Evolutionary conservation across 2,113 vertebrate genomes (phyloP).

Genomic region (Notechis scutatus): DNA sequence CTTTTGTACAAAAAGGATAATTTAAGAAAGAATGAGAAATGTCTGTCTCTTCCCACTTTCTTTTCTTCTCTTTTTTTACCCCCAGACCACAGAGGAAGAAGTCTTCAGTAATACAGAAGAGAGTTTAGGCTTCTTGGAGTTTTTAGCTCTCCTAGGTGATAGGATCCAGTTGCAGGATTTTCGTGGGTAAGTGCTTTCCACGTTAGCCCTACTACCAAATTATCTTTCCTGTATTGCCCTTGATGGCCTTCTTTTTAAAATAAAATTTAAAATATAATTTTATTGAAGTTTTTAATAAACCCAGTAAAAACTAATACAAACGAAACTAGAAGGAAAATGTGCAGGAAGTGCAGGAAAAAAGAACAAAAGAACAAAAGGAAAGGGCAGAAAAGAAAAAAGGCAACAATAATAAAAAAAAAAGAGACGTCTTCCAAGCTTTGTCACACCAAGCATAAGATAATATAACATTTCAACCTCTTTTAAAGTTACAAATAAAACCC

Average conservation of each 20-base stretch:
- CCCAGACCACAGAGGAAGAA: conserved; percentile 83
- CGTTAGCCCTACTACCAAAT: background rate
- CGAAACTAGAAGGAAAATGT: background rate
- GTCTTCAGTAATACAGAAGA: conserved; percentile 86
- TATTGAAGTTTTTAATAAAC: background rate
- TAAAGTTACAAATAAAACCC: background rate
- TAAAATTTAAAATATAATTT: background rate
- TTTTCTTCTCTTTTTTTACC: conserved; percentile 13
- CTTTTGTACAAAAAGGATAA: background rate
- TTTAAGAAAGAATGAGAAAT: background rate
- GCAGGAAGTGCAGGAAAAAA: background rate
- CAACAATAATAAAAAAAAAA: background rate
- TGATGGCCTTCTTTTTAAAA: background rate
- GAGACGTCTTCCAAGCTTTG: background rate
- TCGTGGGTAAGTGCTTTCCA: conserved; percentile 69
- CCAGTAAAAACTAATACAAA: background rate
- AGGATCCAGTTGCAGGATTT: conserved; percentile 82
- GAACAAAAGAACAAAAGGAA: background rate
- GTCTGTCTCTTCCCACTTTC: background rate
- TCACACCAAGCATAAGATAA: background rate
- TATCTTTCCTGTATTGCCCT: background rate
- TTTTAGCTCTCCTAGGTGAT: conserved; percentile 83
- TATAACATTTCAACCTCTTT: background rate
- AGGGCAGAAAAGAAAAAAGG: background rate
- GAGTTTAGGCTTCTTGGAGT: conserved; percentile 81